Conservation (phyloP, 1,140 invertebrate species). For the Pectinophora gossypiella region DNA sequence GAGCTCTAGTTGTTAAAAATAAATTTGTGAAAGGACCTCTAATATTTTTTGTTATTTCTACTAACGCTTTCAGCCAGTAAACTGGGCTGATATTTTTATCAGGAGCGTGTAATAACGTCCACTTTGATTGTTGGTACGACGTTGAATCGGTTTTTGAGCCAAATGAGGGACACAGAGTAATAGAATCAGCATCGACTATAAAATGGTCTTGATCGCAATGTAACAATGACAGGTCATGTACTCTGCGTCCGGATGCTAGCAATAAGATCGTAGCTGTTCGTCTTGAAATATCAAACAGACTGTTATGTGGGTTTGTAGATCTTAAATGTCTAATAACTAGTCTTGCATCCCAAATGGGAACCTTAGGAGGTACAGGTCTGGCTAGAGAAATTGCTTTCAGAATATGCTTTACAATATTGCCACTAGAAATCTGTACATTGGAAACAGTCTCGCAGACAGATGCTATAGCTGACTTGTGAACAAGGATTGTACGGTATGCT, state of each 20-base stretch:
- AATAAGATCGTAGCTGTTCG: background rate
- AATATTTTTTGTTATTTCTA: background rate
- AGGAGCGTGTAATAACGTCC: background rate
- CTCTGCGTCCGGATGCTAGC: background rate
- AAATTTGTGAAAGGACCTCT: constrained; percentile 13
- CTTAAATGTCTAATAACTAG: constrained; percentile 2
- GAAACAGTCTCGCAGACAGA: constrained; percentile 12
- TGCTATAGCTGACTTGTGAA: constrained; percentile 24
- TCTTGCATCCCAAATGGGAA: constrained; percentile 5
- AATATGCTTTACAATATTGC: constrained; percentile 14
- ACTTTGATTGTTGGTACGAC: background rate
- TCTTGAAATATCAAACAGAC: background rate
- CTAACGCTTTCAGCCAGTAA: background rate
- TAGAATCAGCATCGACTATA: background rate
- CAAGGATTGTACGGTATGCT: constrained; percentile 23
- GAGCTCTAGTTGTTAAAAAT: constrained; percentile 18
- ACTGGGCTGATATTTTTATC: background rate
- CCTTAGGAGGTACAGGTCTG: background rate
- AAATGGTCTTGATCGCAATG: background rate
- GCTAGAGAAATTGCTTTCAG: constrained; percentile 13
- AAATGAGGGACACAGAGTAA: background rate
- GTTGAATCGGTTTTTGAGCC: background rate
- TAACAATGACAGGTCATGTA: background rate
- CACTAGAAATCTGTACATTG: background rate
- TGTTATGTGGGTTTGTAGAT: background rate